Evolutionary conservation across 2,888 invertebrate genomes (phyloP).

Genomic region (Meganola albula): DNA sequence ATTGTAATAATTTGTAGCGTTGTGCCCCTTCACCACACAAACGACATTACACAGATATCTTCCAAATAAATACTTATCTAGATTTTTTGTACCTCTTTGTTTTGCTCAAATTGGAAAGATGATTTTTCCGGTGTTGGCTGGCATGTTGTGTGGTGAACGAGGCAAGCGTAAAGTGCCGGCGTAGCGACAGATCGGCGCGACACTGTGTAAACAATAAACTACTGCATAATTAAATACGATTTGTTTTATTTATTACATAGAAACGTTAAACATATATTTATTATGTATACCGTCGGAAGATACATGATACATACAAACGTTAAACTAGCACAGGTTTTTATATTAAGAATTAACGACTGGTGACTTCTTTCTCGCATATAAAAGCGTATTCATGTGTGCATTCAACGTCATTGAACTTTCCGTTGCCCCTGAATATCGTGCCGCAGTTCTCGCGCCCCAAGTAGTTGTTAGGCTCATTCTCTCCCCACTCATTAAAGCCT

Average conservation of each 20-base stretch:
- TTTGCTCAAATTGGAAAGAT: conserved; percentile 16
- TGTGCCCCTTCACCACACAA: conserved; percentile 31
- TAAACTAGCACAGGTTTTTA: no score
- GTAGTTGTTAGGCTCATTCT: conserved; percentile 50
- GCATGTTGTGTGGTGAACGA: conserved; percentile 29
- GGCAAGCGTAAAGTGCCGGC: conserved; percentile 36
- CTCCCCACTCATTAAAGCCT: conserved; percentile 46
- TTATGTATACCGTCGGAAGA: no score
- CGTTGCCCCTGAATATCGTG: conserved; percentile 40
- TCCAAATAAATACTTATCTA: conserved; percentile 1
- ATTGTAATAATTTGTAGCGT: conserved; percentile 68
- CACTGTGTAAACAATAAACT: conserved; percentile 71
- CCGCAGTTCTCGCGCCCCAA: conserved; percentile 43
- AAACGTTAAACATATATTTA: no score
- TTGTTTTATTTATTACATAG: conserved; percentile 33
- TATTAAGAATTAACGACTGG: no score
- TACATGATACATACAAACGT: no score
- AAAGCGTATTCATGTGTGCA: conserved; percentile 37
- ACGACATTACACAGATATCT: conserved; percentile 8
- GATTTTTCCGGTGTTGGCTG: conserved; percentile 9
- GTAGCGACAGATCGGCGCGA: conserved; percentile 45
- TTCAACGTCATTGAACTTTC: conserved; percentile 46
- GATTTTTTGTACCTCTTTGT: conserved; percentile 5
- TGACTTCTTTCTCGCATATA: conserved; percentile 57
- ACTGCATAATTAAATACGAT: conserved; percentile 59